These are phyloP conservation scores for Diloba caeruleocephala DNA, from an alignment of 2,888 invertebrate species.

Conservation along the genomic window DNA sequence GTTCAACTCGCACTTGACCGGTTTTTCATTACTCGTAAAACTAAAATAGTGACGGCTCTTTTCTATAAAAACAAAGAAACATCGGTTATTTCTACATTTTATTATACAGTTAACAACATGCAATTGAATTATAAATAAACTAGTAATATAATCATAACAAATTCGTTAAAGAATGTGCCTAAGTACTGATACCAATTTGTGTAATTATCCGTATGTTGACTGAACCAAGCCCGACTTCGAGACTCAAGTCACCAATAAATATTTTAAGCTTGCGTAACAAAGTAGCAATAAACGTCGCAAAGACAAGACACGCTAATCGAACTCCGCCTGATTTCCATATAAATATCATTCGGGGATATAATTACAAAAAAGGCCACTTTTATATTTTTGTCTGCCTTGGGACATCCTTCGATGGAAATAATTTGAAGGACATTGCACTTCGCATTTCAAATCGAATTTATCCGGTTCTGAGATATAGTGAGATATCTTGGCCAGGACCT, in stretches of 20 bases:
- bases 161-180: conserved; percentile 21
- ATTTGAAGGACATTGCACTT: conserved; percentile 56
- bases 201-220: conserved; percentile 38
- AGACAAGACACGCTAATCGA: conserved; percentile 68
- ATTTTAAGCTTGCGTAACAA: conserved; percentile 68
- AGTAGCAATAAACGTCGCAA: conserved; percentile 70
- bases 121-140: conserved; percentile 21
- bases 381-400: conserved; percentile 57
- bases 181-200: conserved; percentile 29
- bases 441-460: conserved; percentile 40
- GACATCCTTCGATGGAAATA: conserved; percentile 63
- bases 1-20: no score
- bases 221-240: conserved; percentile 20
- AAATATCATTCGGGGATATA: conserved; percentile 61
- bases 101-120: conserved; percentile 9
- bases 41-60: conserved; percentile 10
- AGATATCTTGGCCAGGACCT: conserved; percentile 63
- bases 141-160: conserved; percentile 22
- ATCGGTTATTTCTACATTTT: background rate
- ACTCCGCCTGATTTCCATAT: conserved; percentile 69
- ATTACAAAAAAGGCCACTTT: conserved; percentile 55
- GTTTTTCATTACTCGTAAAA: conserved; percentile 22
- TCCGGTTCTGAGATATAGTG: conserved; percentile 40
- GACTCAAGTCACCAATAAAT: conserved; percentile 17
- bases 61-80: background rate